phyloP scores from a whole-genome alignment of 2,888 invertebrate species.

The Agriotes lineatus region DNA sequence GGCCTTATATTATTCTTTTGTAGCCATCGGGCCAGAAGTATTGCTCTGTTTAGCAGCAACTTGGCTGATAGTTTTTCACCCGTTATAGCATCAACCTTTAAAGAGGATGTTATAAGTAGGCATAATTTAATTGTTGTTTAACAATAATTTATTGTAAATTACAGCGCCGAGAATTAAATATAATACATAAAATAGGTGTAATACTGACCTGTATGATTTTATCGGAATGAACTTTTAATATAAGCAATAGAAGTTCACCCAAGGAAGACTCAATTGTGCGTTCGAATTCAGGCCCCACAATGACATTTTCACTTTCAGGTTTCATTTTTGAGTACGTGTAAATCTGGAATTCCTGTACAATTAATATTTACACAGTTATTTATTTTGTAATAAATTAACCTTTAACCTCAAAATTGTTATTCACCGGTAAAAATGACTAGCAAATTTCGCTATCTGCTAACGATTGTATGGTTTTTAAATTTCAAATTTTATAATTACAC shows the following conservation, averaged over 20 bases:
- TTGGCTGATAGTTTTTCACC: slow-evolving; percentile 70
- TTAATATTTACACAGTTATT: too few relatives aligned
- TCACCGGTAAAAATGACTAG: too few relatives aligned
- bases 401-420: too few relatives aligned
- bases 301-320: slow-evolving; percentile 54
- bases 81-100: slow-evolving; percentile 73
- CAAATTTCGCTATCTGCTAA: too few relatives aligned
- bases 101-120: slow-evolving; percentile 27
- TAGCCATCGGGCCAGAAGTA: slow-evolving; percentile 70
- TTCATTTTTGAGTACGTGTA: too few relatives aligned
- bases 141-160: too few relatives aligned
- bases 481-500: too few relatives aligned
- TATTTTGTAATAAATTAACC: too few relatives aligned
- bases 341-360: too few relatives aligned
- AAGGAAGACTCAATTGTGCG: slow-evolving; percentile 55
- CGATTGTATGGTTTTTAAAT: too few relatives aligned
- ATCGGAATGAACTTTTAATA: slow-evolving; percentile 59
- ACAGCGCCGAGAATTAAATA: background rate
- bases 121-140: background rate
- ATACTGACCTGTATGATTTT: slow-evolving; percentile 60
- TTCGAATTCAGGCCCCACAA: slow-evolving; percentile 58
- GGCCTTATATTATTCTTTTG: slow-evolving; percentile 68
- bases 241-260: slow-evolving; percentile 57
- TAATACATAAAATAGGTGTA: background rate
- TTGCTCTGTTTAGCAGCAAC: slow-evolving; percentile 71